These are phyloP conservation scores for Cataglyphis rosenhaueri DNA, from an alignment of 2,888 invertebrate genomes.

Conservation along the genomic window DNA sequence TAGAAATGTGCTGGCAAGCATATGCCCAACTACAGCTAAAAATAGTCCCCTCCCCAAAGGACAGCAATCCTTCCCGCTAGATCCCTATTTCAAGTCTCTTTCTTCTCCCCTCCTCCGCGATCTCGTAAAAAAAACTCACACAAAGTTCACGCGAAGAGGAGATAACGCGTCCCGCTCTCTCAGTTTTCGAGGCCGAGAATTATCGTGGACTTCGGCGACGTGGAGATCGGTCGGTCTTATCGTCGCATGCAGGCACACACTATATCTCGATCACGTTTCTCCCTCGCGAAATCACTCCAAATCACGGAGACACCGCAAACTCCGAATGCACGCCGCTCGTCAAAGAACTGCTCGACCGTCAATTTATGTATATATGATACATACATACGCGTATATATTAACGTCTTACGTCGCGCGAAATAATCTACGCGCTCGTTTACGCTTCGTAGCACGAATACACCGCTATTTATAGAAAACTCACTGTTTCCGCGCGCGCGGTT, in stretches of 20 bases:
- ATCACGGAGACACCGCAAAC: background rate
- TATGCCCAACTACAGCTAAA: conserved; percentile 60
- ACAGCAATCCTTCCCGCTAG: conserved; percentile 57
- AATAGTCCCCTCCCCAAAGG: conserved; percentile 66
- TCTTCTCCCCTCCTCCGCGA: background rate
- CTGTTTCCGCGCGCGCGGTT: conserved; percentile 54
- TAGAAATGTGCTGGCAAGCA: background rate
- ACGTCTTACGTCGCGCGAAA: background rate
- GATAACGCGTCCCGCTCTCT: background rate
- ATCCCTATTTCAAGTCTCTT: conserved; percentile 53
- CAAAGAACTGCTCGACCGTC: background rate
- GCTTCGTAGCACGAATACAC: conserved; percentile 7
- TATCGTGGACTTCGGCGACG: background rate
- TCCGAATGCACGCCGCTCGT: background rate
- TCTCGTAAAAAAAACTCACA: background rate
- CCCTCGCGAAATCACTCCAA: background rate
- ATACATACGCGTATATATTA: background rate
- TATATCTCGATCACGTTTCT: background rate
- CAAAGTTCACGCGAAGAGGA: background rate
- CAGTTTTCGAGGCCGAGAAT: background rate
- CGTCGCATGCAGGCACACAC: background rate
- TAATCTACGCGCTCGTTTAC: conserved; percentile 8
- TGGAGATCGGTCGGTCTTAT: background rate
- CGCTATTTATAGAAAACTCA: conserved; percentile 74
- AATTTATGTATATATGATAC: background rate